Evolutionary conservation across 2,113 vertebrate genomes (phyloP).

Genomic region (Tonatia bakeri): DNA sequence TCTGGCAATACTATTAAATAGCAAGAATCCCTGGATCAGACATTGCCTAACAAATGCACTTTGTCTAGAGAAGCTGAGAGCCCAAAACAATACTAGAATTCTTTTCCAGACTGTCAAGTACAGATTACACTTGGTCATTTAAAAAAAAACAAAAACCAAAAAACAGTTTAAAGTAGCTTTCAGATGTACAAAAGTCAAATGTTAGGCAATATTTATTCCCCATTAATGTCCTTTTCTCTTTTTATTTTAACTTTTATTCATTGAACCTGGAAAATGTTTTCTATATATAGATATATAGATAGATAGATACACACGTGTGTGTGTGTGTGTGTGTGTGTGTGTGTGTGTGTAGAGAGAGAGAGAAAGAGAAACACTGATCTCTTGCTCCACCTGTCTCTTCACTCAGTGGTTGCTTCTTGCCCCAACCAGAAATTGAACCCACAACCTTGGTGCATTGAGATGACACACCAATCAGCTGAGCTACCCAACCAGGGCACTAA

Average conservation of each 20-base stretch:
- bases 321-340: no score
- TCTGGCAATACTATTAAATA: slow-evolving; percentile 13
- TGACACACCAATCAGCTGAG: no score
- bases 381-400: no score
- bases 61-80: neutral
- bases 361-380: no score
- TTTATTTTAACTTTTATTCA: no score
- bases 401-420: no score
- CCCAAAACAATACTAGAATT: neutral
- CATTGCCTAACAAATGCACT: neutral
- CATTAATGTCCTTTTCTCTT: neutral
- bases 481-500: neutral
- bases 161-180: neutral
- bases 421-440: no score
- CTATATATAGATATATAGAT: no score
- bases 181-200: neutral
- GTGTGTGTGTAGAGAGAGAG: no score
- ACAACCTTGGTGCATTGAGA: no score
- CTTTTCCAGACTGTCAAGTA: neutral
- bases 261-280: no score
- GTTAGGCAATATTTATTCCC: slow-evolving; percentile 5
- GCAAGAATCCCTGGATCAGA: neutral
- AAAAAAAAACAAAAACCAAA: neutral
- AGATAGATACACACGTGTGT: no score
- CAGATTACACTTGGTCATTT: neutral